Evolutionary conservation across 1,140 invertebrate species (phyloP), one percentile per base, ranked within the genome.

Genomic region (Formica exsecta): DNA sequence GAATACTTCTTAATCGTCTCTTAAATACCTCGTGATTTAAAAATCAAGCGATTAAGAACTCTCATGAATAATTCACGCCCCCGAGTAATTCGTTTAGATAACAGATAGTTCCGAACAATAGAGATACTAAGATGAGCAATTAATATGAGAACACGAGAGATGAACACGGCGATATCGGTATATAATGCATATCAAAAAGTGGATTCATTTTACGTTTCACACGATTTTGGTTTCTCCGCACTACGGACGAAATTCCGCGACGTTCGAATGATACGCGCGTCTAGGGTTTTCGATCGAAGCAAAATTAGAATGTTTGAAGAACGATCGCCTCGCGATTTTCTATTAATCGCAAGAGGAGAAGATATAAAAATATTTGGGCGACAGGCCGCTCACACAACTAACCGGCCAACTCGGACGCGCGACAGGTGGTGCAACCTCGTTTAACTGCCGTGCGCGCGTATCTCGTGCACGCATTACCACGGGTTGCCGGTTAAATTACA

Each of bases 401-500:
- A 54, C 22, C 48, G n/a, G 32, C 48, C 54, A 38, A 73, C 11
- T 62, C 16, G 68, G 54, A 74, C 65, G 79, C 79, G 79, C 79
- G 79, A 83, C 79, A 83, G 68, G 68, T 83, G 79, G 79, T 83
- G 68, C 38, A 61, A 86, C 66, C 64, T 61, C 44, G 41, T 48
- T 79, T 70, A 79, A 48, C 74, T 71, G 76, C 54, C 19, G 44
- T 38, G 41, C 76, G 51, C 41, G 62, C 51, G 19, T 83, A 83
- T 73, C 66, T 54, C 44, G 29, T 36, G 8, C 51, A 44, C 79
- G 51, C 68, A 83, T 62, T 36, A 54, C 57, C 54, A 74, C 16
- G 68, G 68, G 51, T 81, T 81, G 71, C 64, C 19, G 79, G 68
- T 41, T 81, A 83, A 83, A 83, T 83, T 83, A 83, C 68, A 83